A percentile compares a stretch with the other conserved stretches of the same genome.
Evolutionary conservation across 2,113 vertebrate species (phyloP).

Genomic region (Callithrix jacchus): DNA sequence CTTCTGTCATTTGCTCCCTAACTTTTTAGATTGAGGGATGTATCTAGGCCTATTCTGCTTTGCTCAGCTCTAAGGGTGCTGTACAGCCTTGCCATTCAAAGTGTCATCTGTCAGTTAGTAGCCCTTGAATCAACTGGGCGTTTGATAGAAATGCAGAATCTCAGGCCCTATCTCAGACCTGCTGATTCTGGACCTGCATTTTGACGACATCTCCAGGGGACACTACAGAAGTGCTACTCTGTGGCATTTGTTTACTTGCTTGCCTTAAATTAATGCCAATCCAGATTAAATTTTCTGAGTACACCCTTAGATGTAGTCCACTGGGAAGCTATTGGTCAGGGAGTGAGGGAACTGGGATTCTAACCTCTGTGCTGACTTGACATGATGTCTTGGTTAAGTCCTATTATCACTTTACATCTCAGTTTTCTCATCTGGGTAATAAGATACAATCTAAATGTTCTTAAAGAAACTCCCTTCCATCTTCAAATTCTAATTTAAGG

Average conservation of each 20-base stretch:
- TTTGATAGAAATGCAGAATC: slow-evolving; percentile 23
- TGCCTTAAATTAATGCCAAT: slow-evolving; percentile 21
- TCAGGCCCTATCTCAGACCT: not conserved
- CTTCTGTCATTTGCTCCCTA: slow-evolving; percentile 13
- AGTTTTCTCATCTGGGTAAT: not conserved
- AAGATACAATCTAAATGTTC: not conserved
- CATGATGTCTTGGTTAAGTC: not conserved
- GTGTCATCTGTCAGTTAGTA: not conserved
- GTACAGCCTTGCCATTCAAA: not conserved
- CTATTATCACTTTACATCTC: not conserved
- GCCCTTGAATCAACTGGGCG: not conserved
- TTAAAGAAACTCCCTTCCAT: not conserved
- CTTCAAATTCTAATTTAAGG: slow-evolving; percentile 33
- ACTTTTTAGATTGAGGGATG: not conserved
- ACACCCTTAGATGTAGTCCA: not conserved
- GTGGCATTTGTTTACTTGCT: not conserved
- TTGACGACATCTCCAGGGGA: not conserved
- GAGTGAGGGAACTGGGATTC: slow-evolving; percentile 8
- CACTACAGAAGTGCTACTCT: not conserved
- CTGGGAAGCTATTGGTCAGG: not conserved
- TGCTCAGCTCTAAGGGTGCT: slow-evolving; percentile 30
- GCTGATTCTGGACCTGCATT: not conserved
- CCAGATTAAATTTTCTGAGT: slow-evolving; percentile 17
- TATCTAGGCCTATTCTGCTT: not conserved
- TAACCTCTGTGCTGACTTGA: not conserved